Evolutionary conservation across 2,888 invertebrate genomes (phyloP).

Genomic region (Sarcophaga subvicina): DNA sequence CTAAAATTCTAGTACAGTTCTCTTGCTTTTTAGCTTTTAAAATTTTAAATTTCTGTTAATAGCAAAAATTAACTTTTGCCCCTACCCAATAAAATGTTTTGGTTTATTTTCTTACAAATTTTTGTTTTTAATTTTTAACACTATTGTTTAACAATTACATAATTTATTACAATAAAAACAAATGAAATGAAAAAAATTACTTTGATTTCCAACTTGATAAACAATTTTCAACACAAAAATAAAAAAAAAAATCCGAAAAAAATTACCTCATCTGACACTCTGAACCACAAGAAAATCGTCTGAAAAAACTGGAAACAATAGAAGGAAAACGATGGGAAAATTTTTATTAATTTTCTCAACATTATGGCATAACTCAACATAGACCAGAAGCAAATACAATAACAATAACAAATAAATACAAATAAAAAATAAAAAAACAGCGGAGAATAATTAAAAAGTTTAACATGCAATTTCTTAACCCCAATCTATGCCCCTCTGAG

Average conservation of each 20-base stretch:
- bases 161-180: constrained; percentile 7
- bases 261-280: constrained; percentile 58
- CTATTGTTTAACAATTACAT: constrained; percentile 13
- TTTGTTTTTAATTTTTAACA: background rate
- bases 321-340: constrained; percentile 48
- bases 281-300: constrained; percentile 6
- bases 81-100: background rate
- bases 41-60: too few relatives aligned
- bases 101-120: background rate
- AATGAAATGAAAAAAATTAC: too few relatives aligned
- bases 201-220: background rate
- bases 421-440: background rate
- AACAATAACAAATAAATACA: too few relatives aligned
- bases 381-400: background rate
- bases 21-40: too few relatives aligned
- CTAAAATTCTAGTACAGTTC: too few relatives aligned
- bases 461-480: constrained; percentile 46
- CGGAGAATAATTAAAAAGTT: constrained; percentile 67
- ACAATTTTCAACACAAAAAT: constrained; percentile 34
- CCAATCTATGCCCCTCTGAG: background rate
- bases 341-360: constrained; percentile 64
- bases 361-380: constrained; percentile 36
- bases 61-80: too few relatives aligned
- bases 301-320: constrained; percentile 1
- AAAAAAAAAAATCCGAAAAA: background rate